Evolutionary conservation across 2,888 invertebrate species (phyloP).

Genomic region (Chromoteleia sp.): DNA sequence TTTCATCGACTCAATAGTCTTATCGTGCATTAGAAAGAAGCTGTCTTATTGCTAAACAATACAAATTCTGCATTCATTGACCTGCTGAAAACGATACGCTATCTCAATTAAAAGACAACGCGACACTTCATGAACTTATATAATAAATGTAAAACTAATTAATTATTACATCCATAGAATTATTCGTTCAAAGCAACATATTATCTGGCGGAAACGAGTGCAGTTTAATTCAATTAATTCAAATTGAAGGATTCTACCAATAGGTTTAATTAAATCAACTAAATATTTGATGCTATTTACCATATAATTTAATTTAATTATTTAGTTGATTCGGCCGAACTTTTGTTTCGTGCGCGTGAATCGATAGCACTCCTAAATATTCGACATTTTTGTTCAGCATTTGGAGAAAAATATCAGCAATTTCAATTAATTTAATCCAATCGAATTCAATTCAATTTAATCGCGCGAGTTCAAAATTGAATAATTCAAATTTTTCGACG

Average conservation of each 20-base stretch:
- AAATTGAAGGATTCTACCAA: conserved; percentile 12
- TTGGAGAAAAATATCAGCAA: too few relatives aligned
- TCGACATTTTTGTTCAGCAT: not conserved
- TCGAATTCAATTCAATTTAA: too few relatives aligned
- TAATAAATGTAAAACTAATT: too few relatives aligned
- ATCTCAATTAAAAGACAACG: too few relatives aligned
- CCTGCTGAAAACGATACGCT: too few relatives aligned
- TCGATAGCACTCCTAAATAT: conserved; percentile 1
- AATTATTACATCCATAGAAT: not conserved
- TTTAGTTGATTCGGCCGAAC: conserved; percentile 14
- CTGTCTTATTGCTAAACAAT: too few relatives aligned
- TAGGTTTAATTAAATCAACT: conserved; percentile 29
- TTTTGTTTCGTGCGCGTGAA: conserved; percentile 2
- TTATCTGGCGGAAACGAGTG: not conserved
- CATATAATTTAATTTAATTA: conserved; percentile 34
- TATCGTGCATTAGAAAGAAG: too few relatives aligned
- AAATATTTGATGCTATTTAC: conserved; percentile 27
- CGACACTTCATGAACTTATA: too few relatives aligned
- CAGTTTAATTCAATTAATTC: conserved; percentile 32
- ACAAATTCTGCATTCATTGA: too few relatives aligned
- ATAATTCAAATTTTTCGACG: not conserved
- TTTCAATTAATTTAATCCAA: too few relatives aligned
- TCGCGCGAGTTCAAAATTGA: too few relatives aligned
- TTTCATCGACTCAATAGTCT: too few relatives aligned
- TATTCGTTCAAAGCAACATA: conserved; percentile 4